Conservation (phyloP, 2,113 vertebrate species). For the Ophiodon elongatus region DNA sequence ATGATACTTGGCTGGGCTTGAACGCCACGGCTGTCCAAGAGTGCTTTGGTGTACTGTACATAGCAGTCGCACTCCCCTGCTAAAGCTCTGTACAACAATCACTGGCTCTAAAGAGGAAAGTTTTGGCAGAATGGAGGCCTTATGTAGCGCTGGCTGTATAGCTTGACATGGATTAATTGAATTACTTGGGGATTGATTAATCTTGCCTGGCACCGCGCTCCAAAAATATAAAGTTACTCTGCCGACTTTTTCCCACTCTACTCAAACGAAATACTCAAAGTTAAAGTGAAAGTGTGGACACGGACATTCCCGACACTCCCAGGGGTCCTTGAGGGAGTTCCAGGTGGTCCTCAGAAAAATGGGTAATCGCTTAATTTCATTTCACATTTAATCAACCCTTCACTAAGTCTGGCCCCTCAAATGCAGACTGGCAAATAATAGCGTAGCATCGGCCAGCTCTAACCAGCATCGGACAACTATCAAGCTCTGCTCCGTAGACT, state of each 20-base stretch:
- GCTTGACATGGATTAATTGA: conserved; percentile 66
- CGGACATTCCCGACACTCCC: background rate
- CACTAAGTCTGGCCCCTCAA: no score
- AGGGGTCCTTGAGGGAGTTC: background rate
- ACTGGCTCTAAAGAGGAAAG: conserved; percentile 48
- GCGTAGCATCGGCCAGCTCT: no score
- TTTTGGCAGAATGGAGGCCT: conserved; percentile 53
- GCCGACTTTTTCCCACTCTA: conserved; percentile 45
- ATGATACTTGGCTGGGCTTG: conserved; percentile 58
- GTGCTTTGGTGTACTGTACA: conserved; percentile 67
- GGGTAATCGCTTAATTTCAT: no score
- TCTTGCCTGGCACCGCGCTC: conserved; percentile 43
- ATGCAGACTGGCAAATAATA: no score
- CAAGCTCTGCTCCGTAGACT: no score
- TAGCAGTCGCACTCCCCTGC: conserved; percentile 40
- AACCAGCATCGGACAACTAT: no score
- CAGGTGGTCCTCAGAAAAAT: background rate
- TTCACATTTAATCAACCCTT: no score
- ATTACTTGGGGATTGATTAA: conserved; percentile 61
- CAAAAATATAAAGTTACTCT: conserved; percentile 55
- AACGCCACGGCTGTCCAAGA: conserved; percentile 44
- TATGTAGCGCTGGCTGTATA: conserved; percentile 49
- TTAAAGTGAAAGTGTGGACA: conserved; percentile 54
- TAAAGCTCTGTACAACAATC: conserved; percentile 48
- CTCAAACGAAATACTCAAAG: conserved; percentile 51